A percentile compares a stretch with the other conserved stretches of the same genome.
Conservation (phyloP, 2,888 invertebrate species). For the Thymelicus lineola region DNA sequence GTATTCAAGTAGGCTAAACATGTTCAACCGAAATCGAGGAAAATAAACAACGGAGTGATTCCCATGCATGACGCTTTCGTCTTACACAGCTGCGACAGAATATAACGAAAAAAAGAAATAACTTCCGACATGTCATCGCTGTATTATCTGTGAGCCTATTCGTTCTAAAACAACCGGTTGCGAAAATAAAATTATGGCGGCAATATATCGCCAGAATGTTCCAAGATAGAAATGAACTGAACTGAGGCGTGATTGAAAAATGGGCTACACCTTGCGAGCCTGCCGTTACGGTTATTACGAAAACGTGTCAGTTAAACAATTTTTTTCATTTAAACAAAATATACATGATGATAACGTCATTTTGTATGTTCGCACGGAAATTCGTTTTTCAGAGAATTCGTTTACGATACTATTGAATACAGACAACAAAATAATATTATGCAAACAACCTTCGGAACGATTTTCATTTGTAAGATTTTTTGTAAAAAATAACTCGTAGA, state of each 20-base stretch:
- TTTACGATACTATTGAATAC: slow-evolving; percentile 9
- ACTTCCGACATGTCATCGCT: slow-evolving; percentile 25
- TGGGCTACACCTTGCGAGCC: slow-evolving; percentile 70
- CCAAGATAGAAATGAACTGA: slow-evolving; percentile 58
- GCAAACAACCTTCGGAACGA: background rate
- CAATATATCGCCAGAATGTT: slow-evolving; percentile 62
- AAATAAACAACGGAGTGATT: slow-evolving; percentile 26
- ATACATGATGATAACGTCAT: background rate
- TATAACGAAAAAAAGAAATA: slow-evolving; percentile 14
- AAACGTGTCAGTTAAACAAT: slow-evolving; percentile 53
- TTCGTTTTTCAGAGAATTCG: slow-evolving; percentile 21
- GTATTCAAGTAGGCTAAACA: slow-evolving; percentile 10
- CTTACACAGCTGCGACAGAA: slow-evolving; percentile 26
- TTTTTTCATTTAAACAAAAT: slow-evolving; percentile 42
- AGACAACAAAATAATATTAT: slow-evolving; percentile 6
- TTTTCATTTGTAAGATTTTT: background rate
- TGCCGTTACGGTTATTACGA: slow-evolving; percentile 58
- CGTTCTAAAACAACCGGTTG: slow-evolving; percentile 33
- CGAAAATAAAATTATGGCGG: slow-evolving; percentile 57
- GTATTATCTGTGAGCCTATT: slow-evolving; percentile 31
- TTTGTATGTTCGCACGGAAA: slow-evolving; percentile 15
- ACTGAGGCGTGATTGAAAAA: slow-evolving; percentile 71
- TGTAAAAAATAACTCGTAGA: too few species aligned
- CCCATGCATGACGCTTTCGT: slow-evolving; percentile 25
- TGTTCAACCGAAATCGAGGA: slow-evolving; percentile 22